Conservation (phyloP, 2,797 vertebrate genomes). For the Hyperoplus immaculatus region DNA sequence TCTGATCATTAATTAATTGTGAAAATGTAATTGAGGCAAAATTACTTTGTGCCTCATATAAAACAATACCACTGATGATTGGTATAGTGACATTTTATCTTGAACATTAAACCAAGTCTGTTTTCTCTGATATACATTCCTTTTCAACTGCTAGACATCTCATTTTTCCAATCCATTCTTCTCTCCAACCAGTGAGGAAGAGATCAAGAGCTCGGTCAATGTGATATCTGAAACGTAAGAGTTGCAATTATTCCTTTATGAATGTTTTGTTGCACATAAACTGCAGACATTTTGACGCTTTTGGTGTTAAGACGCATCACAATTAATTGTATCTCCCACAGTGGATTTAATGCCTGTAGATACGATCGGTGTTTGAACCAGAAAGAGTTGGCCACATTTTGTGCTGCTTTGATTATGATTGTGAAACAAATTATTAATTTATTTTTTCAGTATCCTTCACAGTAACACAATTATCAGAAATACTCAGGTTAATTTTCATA, state of each 20-base stretch:
- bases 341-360: not conserved
- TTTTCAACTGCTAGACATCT: not conserved
- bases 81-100: not conserved
- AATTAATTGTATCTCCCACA: not conserved
- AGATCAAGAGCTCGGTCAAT: slow-evolving; percentile 75
- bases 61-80: not conserved
- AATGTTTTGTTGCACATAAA: slow-evolving; percentile 1
- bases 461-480: not conserved
- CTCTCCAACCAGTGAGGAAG: slow-evolving; percentile 78
- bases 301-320: not conserved
- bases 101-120: not conserved
- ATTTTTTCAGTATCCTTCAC: not conserved
- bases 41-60: not conserved
- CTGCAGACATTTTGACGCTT: slow-evolving; percentile 9
- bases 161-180: slow-evolving; percentile 20
- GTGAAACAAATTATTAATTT: not conserved
- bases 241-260: slow-evolving; percentile 25
- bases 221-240: slow-evolving; percentile 83
- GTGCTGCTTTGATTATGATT: not conserved
- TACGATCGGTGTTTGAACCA: slow-evolving; percentile 1
- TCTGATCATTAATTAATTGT: not conserved
- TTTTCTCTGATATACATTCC: not conserved
- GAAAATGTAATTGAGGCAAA: not conserved
- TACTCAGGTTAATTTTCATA: not conserved
- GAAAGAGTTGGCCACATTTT: not conserved